Conservation (phyloP, 2,888 invertebrate species). For the Amiota minor region DNA sequence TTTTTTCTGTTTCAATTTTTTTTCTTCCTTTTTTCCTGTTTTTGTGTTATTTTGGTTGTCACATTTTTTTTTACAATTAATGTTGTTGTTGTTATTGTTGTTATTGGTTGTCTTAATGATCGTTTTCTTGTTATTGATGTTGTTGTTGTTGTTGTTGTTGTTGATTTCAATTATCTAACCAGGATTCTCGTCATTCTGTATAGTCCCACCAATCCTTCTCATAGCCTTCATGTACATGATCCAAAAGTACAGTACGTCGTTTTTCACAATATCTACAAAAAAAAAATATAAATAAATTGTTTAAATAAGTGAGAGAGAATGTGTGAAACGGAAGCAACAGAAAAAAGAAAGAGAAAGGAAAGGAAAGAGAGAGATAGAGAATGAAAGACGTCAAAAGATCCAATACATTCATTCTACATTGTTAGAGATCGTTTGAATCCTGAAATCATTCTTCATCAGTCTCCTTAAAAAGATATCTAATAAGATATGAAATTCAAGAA, state of each 20-base stretch:
- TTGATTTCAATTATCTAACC: conserved; percentile 59
- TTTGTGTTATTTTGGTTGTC: conserved; percentile 21
- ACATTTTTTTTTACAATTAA: conserved; percentile 12
- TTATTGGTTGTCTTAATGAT: conserved; percentile 20
- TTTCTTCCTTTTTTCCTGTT: neutral
- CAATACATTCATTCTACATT: too few species aligned
- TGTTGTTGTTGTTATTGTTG: neutral
- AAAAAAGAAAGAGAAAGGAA: neutral
- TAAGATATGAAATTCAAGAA: too few species aligned
- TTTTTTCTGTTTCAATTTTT: neutral
- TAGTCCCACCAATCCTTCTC: conserved; percentile 99
- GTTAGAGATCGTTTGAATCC: too few species aligned
- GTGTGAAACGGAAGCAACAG: neutral
- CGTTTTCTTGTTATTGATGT: conserved; percentile 8
- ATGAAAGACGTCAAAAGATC: neutral
- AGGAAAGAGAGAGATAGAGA: neutral
- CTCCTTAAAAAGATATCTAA: too few species aligned
- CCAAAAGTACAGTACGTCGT: conserved; percentile 93
- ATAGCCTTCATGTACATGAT: conserved; percentile 98
- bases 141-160: conserved; percentile 8
- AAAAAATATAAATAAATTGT: neutral
- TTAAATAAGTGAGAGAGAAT: neutral
- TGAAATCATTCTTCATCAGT: too few species aligned
- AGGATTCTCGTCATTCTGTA: conserved; percentile 80
- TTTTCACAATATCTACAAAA: conserved; percentile 94